Evolutionary conservation across 1,140 invertebrate genomes (phyloP).

Genomic region (Vollenhovia emeryi): DNA sequence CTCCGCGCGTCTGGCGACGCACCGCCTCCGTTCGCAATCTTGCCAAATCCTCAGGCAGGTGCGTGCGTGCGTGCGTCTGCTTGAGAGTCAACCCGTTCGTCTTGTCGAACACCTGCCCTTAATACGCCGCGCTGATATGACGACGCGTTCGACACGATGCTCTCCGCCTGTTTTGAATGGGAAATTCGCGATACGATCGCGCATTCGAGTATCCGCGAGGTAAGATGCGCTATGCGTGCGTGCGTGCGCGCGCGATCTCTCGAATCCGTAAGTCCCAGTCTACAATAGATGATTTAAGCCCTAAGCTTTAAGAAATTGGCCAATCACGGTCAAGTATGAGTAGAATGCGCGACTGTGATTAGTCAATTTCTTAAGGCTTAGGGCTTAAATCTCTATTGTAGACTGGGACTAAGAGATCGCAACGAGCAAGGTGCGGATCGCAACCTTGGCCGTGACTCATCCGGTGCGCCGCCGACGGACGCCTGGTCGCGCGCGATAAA

Average conservation of each 20-base stretch:
- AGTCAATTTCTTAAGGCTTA: too few relatives aligned
- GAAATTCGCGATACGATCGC: slow-evolving; percentile 36
- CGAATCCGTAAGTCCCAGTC: background rate
- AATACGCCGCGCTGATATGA: slow-evolving; percentile 18
- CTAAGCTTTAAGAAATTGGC: too few relatives aligned
- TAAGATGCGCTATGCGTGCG: background rate
- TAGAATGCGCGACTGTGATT: too few relatives aligned
- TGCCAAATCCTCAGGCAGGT: slow-evolving; percentile 67
- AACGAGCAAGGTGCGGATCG: background rate
- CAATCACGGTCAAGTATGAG: too few relatives aligned
- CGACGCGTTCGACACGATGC: background rate
- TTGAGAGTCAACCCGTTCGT: slow-evolving; percentile 36
- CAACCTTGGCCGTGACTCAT: slow-evolving; percentile 26
- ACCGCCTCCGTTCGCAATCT: slow-evolving; percentile 19
- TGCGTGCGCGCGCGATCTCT: background rate
- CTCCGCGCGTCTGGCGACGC: background rate
- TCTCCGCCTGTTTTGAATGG: slow-evolving; percentile 8
- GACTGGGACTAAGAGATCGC: too few relatives aligned
- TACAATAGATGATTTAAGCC: too few relatives aligned
- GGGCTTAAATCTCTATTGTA: too few relatives aligned
- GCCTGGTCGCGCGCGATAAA: background rate
- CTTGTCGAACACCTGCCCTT: slow-evolving; percentile 64
- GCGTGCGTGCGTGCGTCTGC: slow-evolving; percentile 2
- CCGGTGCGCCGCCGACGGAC: background rate
- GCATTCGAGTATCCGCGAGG: background rate